These are phyloP conservation scores for Dasyurus viverrinus DNA, from an alignment of 2,113 vertebrate genomes.

Conservation along the genomic window DNA sequence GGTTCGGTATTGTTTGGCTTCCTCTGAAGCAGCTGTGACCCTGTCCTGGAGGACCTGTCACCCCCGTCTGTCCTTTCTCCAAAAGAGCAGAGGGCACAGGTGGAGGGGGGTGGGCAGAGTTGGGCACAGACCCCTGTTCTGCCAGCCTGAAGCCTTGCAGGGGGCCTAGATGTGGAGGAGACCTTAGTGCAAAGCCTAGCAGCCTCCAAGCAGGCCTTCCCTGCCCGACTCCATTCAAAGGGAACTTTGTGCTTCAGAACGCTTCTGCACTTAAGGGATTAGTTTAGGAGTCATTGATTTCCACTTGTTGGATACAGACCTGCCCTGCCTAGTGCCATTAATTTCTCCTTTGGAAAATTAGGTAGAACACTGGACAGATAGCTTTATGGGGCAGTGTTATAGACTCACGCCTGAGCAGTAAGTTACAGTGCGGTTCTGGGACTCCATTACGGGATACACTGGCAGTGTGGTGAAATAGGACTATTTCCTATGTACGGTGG, in stretches of 20 bases:
- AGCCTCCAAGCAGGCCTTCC: not conserved
- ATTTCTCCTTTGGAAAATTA: not conserved
- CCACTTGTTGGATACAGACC: not conserved
- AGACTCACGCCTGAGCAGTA: not conserved
- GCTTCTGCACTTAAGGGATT: not conserved
- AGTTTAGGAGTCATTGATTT: not conserved
- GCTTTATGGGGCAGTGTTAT: not conserved
- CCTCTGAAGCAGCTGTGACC: not conserved
- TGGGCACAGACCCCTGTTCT: not conserved
- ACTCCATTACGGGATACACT: not conserved
- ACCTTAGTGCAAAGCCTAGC: not conserved
- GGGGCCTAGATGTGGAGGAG: not conserved
- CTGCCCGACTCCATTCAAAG: not conserved
- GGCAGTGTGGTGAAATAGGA: not conserved
- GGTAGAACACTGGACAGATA: not conserved
- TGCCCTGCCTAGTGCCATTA: not conserved
- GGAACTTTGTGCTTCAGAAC: not conserved
- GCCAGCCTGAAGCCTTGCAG: not conserved
- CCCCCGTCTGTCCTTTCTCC: not conserved
- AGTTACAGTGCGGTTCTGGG: not conserved
- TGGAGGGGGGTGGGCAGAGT: not conserved
- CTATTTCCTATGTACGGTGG: not conserved
- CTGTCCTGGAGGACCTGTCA: not conserved
- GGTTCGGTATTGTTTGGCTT: not conserved
- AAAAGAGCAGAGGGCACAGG: not conserved